These are phyloP conservation scores for Synanceia verrucosa DNA, from an alignment of 2,797 vertebrate genomes.

Conservation along the genomic window DNA sequence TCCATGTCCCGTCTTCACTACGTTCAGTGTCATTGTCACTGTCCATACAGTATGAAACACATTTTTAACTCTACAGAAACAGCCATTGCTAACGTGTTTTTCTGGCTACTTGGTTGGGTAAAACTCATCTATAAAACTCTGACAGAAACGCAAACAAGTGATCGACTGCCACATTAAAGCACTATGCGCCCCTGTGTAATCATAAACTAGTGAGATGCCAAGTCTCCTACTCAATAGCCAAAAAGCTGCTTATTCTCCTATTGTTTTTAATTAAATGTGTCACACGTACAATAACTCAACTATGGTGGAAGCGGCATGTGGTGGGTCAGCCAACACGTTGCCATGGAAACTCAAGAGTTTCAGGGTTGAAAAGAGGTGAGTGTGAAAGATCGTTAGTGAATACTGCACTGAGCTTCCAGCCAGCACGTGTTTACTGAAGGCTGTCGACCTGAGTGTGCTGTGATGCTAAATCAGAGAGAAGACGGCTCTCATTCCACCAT, in stretches of 20 bases:
- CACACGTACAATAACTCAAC: slow-evolving; percentile 63
- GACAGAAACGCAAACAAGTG: slow-evolving; percentile 4
- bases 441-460: slow-evolving; percentile 48
- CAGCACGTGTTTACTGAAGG: slow-evolving; percentile 63
- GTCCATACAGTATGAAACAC: too few species aligned
- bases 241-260: slow-evolving; percentile 36
- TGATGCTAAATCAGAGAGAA: slow-evolving; percentile 34
- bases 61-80: too few species aligned
- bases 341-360: slow-evolving; percentile 75
- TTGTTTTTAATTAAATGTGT: slow-evolving; percentile 71
- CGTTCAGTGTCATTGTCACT: too few species aligned
- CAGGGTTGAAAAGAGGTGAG: slow-evolving; percentile 67
- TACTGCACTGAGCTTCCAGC: slow-evolving; percentile 48
- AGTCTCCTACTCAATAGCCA: slow-evolving; percentile 21
- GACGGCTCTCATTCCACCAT: slow-evolving; percentile 19
- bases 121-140: slow-evolving; percentile 7
- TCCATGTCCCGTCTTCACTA: too few species aligned
- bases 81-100: too few species aligned
- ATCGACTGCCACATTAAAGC: slow-evolving; percentile 31
- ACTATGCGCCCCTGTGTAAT: slow-evolving; percentile 14
- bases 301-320: slow-evolving; percentile 31
- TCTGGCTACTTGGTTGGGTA: too few species aligned
- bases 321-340: slow-evolving; percentile 66
- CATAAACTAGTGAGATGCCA: slow-evolving; percentile 23
- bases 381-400: slow-evolving; percentile 74